These are phyloP conservation scores for Anniella stebbinsi DNA, from an alignment of 2,797 vertebrate genomes.

Conservation along the genomic window DNA sequence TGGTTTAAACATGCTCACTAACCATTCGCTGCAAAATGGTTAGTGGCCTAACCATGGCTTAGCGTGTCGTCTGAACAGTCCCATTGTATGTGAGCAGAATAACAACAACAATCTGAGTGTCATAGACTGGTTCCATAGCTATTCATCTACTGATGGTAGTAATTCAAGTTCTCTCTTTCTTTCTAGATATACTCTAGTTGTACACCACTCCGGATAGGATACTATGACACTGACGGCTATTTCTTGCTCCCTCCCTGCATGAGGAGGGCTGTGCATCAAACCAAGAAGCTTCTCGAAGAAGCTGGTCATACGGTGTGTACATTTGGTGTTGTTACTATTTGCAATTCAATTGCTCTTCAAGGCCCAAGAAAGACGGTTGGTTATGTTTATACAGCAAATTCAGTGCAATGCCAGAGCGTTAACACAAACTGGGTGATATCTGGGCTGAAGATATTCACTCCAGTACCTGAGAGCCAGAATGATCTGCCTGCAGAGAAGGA, in stretches of 20 bases:
- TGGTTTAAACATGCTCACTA: too few relatives aligned
- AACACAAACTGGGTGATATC: background rate
- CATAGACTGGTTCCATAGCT: background rate
- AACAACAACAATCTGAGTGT: background rate
- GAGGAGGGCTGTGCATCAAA: constrained; percentile 52
- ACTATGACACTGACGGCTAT: constrained; percentile 60
- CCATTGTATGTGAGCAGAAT: background rate
- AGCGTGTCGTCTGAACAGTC: too few relatives aligned
- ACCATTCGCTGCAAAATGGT: too few relatives aligned
- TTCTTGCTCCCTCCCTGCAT: constrained; percentile 64
- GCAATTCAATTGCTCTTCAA: accelerated
- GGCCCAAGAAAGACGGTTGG: background rate
- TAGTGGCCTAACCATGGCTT: too few relatives aligned
- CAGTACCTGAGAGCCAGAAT: background rate
- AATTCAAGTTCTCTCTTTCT: background rate
- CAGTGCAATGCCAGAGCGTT: background rate
- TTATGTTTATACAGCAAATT: background rate
- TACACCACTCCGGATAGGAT: constrained; percentile 59
- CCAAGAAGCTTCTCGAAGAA: constrained; percentile 55
- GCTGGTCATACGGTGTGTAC: constrained; percentile 66
- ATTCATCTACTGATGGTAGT: background rate
- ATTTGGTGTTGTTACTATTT: background rate
- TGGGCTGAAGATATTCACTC: background rate
- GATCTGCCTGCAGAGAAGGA: background rate
- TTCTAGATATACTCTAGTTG: constrained; percentile 61